Evolutionary conservation across 2,888 invertebrate genomes (phyloP).

Genomic region (Dysmachus trigonus): DNA sequence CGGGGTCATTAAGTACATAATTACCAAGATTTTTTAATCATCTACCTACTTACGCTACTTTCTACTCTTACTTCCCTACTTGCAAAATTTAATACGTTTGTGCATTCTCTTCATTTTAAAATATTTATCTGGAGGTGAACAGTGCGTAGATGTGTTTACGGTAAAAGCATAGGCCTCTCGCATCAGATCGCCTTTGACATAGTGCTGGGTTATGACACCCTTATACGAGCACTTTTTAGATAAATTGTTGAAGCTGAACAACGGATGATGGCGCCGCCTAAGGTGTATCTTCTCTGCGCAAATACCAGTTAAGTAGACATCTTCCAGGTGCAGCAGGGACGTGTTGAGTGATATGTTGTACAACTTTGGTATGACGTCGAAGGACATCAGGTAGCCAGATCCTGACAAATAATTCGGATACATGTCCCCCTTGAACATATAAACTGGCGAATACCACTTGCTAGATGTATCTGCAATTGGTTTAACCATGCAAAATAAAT

Average conservation of each 20-base stretch:
- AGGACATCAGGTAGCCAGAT: constrained; percentile 80
- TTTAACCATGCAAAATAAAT: constrained; percentile 79
- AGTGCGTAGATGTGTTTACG: constrained; percentile 58
- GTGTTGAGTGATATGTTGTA: constrained; percentile 74
- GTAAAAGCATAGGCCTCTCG: constrained; percentile 61
- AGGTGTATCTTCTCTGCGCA: constrained; percentile 71
- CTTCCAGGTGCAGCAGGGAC: constrained; percentile 79
- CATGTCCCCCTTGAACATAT: constrained; percentile 75
- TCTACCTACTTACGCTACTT: neutral
- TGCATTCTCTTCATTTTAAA: constrained; percentile 55
- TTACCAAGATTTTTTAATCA: neutral
- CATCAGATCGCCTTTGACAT: constrained; percentile 66
- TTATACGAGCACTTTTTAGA: constrained; percentile 66
- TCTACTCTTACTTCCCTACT: constrained; percentile 38
- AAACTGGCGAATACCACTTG: constrained; percentile 86
- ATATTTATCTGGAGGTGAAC: constrained; percentile 59
- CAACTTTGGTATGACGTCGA: constrained; percentile 72
- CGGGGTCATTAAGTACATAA: no score
- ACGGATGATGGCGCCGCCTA: constrained; percentile 71
- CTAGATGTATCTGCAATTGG: constrained; percentile 78
- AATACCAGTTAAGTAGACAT: constrained; percentile 81
- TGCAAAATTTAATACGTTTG: constrained; percentile 53
- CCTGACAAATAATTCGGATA: constrained; percentile 87
- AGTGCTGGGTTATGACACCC: constrained; percentile 68
- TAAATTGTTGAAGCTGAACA: constrained; percentile 67